Percentiles rank a stretch among this genome's conserved stretches.
phyloP scores from a whole-genome alignment of 2,113 vertebrate species.

The Dermatemys mawii region DNA sequence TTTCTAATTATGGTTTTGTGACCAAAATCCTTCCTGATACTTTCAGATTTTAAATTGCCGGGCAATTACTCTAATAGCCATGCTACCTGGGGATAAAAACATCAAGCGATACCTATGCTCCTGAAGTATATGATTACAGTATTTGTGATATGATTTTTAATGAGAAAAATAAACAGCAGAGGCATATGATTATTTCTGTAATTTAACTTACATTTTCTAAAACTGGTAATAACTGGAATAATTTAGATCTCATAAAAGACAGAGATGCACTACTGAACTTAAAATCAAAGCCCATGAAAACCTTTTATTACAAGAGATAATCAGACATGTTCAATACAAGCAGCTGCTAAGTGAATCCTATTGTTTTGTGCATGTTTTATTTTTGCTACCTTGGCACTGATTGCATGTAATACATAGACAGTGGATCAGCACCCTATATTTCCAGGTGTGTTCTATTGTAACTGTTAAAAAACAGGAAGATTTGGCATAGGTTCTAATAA shows the following conservation, averaged over 20 bases:
- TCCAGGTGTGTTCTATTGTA: constrained; percentile 41
- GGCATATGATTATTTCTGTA: constrained; percentile 68
- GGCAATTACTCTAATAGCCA: constrained; percentile 22
- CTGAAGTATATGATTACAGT: constrained; percentile 45
- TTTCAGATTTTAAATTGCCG: not conserved
- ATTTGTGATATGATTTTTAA: constrained; percentile 59
- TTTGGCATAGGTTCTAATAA: constrained; percentile 43
- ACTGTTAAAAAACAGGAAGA: constrained; percentile 4
- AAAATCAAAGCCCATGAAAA: constrained; percentile 73
- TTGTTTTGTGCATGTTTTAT: constrained; percentile 63
- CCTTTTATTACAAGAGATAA: constrained; percentile 71
- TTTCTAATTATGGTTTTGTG: not conserved
- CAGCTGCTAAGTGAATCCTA: constrained; percentile 73
- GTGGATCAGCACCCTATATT: constrained; percentile 65
- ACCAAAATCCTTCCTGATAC: not conserved
- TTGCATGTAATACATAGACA: constrained; percentile 46
- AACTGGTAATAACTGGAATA: constrained; percentile 71
- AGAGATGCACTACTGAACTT: constrained; percentile 56
- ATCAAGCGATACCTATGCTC: constrained; percentile 15
- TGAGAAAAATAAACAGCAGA: constrained; percentile 75
- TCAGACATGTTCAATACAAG: constrained; percentile 71
- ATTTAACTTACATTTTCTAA: constrained; percentile 72
- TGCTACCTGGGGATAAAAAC: constrained; percentile 31
- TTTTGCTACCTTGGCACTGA: constrained; percentile 61
- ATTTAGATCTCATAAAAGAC: constrained; percentile 73